phyloP scores from a whole-genome alignment of 2,888 invertebrate species.

The Ctenicera cuprea region DNA sequence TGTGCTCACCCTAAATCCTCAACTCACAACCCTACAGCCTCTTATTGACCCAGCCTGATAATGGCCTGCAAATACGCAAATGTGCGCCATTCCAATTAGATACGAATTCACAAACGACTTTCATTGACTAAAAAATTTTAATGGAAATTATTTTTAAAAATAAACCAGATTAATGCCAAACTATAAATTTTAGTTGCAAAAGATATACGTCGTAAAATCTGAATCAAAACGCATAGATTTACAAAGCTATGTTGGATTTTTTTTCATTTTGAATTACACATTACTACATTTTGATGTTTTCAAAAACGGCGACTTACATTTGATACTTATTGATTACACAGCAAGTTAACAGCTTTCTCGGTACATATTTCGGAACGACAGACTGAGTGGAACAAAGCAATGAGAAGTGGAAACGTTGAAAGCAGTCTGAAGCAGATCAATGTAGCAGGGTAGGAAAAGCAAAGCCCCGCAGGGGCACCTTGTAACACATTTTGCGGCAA shows the following conservation, averaged over 20 bases:
- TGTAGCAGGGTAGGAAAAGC: constrained; percentile 57
- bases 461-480: constrained; percentile 58
- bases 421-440: constrained; percentile 57
- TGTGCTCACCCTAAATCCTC: constrained; percentile 59
- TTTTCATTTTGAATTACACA: no score
- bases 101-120: neutral
- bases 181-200: no score
- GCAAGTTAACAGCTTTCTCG: neutral
- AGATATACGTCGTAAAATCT: no score
- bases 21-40: constrained; percentile 52
- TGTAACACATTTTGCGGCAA: constrained; percentile 57
- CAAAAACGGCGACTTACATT: no score
- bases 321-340: neutral
- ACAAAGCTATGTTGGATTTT: no score
- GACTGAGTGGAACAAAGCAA: constrained; percentile 46
- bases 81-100: constrained; percentile 22
- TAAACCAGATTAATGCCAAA: no score
- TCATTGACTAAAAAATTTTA: no score
- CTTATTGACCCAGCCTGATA: constrained; percentile 59
- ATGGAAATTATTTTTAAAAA: no score
- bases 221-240: no score
- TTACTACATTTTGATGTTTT: no score
- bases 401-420: constrained; percentile 41
- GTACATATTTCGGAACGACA: neutral
- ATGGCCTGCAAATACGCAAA: constrained; percentile 54